Evolutionary conservation across 2,888 invertebrate genomes (phyloP).

Genomic region (Trisateles emortualis): DNA sequence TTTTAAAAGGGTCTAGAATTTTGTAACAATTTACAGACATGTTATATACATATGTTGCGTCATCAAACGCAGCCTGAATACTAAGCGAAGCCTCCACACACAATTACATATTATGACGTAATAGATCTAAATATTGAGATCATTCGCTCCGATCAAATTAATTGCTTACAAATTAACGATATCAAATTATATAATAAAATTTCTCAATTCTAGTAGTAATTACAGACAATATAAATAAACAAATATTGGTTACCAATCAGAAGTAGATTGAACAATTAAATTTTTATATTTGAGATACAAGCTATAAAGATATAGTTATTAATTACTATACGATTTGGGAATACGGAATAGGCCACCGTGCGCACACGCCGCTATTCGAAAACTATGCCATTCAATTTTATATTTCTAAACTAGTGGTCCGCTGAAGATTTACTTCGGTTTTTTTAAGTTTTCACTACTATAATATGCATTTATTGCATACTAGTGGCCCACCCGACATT

Average conservation of each 20-base stretch:
- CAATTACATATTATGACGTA: slow-evolving; percentile 73
- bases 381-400: no score
- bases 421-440: no score
- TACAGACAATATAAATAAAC: slow-evolving; percentile 38
- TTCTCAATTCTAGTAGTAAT: slow-evolving; percentile 41
- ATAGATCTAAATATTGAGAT: slow-evolving; percentile 42
- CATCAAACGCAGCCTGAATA: slow-evolving; percentile 75
- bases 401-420: no score
- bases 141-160: slow-evolving; percentile 25
- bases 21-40: slow-evolving; percentile 48
- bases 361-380: no score
- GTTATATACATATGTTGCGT: slow-evolving; percentile 68
- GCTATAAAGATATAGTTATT: slow-evolving; percentile 26
- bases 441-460: no score
- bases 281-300: slow-evolving; percentile 30
- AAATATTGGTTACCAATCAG: slow-evolving; percentile 36
- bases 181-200: slow-evolving; percentile 4
- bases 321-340: slow-evolving; percentile 29
- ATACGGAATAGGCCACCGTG: slow-evolving; percentile 13
- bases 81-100: slow-evolving; percentile 55
- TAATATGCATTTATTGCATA: no score
- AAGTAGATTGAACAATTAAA: slow-evolving; percentile 37
- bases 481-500: no score
- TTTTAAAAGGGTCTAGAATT: slow-evolving; percentile 38
- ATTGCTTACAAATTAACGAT: slow-evolving; percentile 26